These are phyloP conservation scores for Mesopsocus fuscifrons DNA, from an alignment of 2,888 invertebrate species.

Conservation along the genomic window DNA sequence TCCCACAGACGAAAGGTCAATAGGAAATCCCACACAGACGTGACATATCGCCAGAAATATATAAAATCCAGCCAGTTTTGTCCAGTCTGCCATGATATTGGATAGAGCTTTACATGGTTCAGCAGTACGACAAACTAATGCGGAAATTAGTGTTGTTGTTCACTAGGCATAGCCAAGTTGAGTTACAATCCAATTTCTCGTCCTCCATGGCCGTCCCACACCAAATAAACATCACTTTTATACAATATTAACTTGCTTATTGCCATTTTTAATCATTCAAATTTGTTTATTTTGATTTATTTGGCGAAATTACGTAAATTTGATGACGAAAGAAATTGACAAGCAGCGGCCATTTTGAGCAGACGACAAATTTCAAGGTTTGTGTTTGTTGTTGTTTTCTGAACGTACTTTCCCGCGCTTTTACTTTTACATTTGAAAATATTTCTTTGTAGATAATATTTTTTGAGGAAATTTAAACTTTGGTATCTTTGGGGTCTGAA, in stretches of 20 bases:
- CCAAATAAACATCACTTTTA: background rate
- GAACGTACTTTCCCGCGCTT: too few species aligned
- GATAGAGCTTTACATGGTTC: constrained; percentile 3
- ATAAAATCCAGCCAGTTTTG: constrained; percentile 17
- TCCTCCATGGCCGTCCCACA: background rate
- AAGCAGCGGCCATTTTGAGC: constrained; percentile 6
- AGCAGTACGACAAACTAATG: background rate
- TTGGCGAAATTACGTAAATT: constrained; percentile 2
- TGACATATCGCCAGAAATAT: constrained; percentile 22
- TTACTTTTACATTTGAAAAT: too few species aligned
- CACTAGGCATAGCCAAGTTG: background rate
- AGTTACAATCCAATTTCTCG: background rate
- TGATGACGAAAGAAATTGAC: constrained; percentile 8
- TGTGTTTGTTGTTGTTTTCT: too few species aligned
- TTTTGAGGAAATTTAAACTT: too few species aligned
- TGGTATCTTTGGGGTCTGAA: too few species aligned
- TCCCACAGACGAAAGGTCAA: constrained; percentile 24
- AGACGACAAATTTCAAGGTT: too few species aligned
- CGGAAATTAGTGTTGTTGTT: background rate
- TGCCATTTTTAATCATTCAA: background rate
- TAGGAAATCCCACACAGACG: constrained; percentile 26
- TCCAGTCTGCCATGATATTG: constrained; percentile 1
- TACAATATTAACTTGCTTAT: background rate
- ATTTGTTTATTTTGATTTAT: background rate
- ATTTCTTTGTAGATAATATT: too few species aligned